Conservation (phyloP, 2,113 vertebrate genomes). For the Poecile atricapillus region DNA sequence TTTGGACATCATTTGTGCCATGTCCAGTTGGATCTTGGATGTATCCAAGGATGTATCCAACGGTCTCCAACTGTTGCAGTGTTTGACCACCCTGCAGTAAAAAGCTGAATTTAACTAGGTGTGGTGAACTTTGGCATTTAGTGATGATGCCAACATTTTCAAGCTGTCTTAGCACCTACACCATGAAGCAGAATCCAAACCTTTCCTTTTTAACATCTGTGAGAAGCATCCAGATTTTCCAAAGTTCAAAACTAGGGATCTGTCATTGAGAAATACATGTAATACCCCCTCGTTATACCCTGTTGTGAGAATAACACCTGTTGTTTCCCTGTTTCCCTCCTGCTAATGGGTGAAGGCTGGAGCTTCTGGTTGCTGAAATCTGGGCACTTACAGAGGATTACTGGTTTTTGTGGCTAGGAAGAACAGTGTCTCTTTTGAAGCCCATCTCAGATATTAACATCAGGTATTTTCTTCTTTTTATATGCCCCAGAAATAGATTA, state of each 20-base stretch:
- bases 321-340: neutral
- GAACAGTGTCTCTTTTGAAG: neutral
- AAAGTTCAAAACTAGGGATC: neutral
- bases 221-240: neutral
- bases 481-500: neutral
- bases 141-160: neutral
- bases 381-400: neutral
- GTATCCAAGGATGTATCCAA: neutral
- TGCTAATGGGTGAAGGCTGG: neutral
- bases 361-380: neutral
- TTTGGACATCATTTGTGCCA: too few relatives aligned
- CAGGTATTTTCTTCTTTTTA: neutral
- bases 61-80: neutral
- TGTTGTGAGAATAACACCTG: neutral
- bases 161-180: neutral
- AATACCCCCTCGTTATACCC: neutral
- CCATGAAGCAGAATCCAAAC: neutral
- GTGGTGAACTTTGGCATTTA: neutral
- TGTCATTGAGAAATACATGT: neutral
- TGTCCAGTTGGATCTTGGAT: fast-evolving
- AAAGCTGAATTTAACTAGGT: neutral
- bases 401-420: neutral
- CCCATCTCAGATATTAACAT: neutral
- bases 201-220: neutral
- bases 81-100: neutral